Percentiles rank a stretch among this genome's conserved stretches.
Conservation (phyloP, 2,888 invertebrate genomes). For the Phragmatobia fuliginosa region DNA sequence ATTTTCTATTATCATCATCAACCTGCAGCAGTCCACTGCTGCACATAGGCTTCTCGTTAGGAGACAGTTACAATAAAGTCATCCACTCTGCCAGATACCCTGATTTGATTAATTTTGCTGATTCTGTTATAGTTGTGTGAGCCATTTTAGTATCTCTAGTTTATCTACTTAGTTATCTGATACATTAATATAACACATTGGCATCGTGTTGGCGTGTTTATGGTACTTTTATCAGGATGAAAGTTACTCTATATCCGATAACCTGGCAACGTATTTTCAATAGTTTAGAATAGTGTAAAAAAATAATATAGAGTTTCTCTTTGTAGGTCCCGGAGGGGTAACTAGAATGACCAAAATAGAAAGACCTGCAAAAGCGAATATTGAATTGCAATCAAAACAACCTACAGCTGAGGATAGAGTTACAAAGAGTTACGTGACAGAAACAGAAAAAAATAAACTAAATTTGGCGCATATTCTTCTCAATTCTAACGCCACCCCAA, state of each 20-base stretch:
- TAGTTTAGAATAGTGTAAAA: slow-evolving; percentile 1
- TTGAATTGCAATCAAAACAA: slow-evolving; percentile 57
- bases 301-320: slow-evolving; percentile 53
- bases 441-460: slow-evolving; percentile 50
- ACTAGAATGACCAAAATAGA: slow-evolving; percentile 55
- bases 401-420: slow-evolving; percentile 15
- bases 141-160: not conserved
- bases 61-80: not conserved
- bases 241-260: not conserved
- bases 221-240: not conserved
- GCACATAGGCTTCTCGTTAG: no score
- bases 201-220: not conserved
- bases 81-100: not conserved
- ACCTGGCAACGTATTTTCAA: not conserved
- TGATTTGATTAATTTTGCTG: not conserved
- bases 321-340: slow-evolving; percentile 55
- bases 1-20: no score
- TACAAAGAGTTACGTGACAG: slow-evolving; percentile 20
- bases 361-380: slow-evolving; percentile 43
- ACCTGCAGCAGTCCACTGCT: no score
- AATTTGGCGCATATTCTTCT: slow-evolving; percentile 62
- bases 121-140: not conserved
- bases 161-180: no score
- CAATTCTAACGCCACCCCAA: slow-evolving; percentile 68
- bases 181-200: not conserved